These are phyloP conservation scores for Drosophila ironensis DNA, from an alignment of 1,140 invertebrate species.

Conservation along the genomic window DNA sequence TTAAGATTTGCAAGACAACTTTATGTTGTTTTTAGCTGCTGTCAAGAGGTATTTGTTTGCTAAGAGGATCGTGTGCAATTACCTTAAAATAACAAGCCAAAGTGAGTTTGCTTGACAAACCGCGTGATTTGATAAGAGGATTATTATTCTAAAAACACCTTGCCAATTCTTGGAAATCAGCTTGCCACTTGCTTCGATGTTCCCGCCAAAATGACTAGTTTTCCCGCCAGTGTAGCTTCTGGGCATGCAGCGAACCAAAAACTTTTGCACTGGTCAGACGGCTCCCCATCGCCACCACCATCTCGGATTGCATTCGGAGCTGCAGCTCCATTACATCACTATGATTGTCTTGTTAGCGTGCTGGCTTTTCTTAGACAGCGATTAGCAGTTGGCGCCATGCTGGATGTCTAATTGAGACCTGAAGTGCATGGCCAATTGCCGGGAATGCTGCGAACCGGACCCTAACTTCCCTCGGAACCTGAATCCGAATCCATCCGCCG, in stretches of 20 bases:
- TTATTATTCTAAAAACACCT: no score
- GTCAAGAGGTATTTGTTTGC: not conserved
- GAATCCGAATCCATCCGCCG: not conserved
- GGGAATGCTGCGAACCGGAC: conserved; percentile 5
- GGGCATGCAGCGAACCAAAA: conserved; percentile 22
- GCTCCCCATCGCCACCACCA: not conserved
- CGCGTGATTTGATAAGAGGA: no score
- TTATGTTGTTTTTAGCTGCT: no score
- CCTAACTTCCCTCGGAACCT: no score
- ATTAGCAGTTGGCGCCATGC: conserved; percentile 46
- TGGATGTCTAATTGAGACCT: conserved; percentile 33
- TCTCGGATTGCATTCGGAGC: not conserved
- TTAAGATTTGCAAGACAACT: not conserved
- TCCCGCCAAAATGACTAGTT: no score
- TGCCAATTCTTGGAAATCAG: no score
- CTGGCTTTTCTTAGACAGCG: conserved; percentile 29
- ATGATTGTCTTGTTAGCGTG: conserved; percentile 48
- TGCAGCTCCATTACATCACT: conserved; percentile 10
- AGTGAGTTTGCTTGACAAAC: no score
- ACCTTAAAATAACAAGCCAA: no score
- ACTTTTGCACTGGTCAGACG: conserved; percentile 12
- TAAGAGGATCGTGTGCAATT: not conserved
- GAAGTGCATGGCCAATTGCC: conserved; percentile 13
- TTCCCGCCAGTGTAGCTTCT: conserved; percentile 8
- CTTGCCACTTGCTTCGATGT: no score